These are phyloP conservation scores for Melanotaenia duboulayi DNA, from an alignment of 2,113 vertebrate species.

Conservation along the genomic window DNA sequence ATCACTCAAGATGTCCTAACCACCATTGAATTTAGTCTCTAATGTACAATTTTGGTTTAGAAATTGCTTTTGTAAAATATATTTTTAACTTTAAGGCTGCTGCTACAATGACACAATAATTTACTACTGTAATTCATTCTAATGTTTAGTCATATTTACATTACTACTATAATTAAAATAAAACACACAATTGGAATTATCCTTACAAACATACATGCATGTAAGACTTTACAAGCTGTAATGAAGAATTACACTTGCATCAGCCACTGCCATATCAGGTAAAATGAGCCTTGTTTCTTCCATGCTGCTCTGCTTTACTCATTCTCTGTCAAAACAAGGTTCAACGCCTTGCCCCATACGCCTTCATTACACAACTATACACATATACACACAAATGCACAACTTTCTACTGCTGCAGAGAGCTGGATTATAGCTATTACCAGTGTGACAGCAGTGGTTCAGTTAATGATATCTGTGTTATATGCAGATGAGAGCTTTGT, in stretches of 20 bases:
- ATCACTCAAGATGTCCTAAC: not conserved
- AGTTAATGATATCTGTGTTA: conserved; percentile 77
- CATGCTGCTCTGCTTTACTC: conserved; percentile 44
- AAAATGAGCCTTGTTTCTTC: conserved; percentile 54
- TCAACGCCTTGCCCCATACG: conserved; percentile 39
- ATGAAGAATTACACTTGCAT: conserved; percentile 53
- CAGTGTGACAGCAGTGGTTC: conserved; percentile 65
- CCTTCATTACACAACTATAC: conserved; percentile 37
- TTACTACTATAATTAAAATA: too few relatives aligned
- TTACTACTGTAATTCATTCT: not conserved
- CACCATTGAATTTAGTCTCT: not conserved
- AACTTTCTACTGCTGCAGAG: conserved; percentile 54
- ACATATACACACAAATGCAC: conserved; percentile 21
- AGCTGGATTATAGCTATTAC: conserved; percentile 78
- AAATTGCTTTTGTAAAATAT: too few relatives aligned
- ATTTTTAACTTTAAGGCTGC: too few relatives aligned
- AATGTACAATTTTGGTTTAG: not conserved
- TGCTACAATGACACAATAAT: too few relatives aligned
- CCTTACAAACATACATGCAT: not conserved
- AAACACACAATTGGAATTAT: not conserved
- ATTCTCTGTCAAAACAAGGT: conserved; percentile 61
- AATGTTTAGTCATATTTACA: not conserved
- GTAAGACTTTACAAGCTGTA: conserved; percentile 41
- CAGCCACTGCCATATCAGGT: conserved; percentile 46
- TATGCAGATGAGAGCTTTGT: conserved; percentile 59